These are phyloP conservation scores for Nomia melanderi DNA, from an alignment of 1,140 invertebrate genomes.

Conservation along the genomic window DNA sequence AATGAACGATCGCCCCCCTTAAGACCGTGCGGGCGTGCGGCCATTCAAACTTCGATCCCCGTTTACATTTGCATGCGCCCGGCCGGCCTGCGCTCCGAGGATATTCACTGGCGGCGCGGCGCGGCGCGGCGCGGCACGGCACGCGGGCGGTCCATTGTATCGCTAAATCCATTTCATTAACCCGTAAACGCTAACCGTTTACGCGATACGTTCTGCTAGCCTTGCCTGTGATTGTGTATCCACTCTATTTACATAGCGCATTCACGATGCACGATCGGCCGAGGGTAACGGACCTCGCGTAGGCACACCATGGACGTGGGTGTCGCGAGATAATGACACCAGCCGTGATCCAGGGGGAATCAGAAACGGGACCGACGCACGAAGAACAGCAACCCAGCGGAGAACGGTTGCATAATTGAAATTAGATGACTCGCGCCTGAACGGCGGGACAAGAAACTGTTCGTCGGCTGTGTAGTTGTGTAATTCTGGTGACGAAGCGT, in stretches of 20 bases:
- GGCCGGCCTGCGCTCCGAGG: background rate
- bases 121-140: no score
- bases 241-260: slow-evolving; percentile 31
- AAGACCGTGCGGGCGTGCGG: background rate
- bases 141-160: slow-evolving; percentile 13
- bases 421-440: slow-evolving; percentile 3
- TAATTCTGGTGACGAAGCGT: no score
- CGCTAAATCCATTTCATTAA: slow-evolving; percentile 49
- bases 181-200: slow-evolving; percentile 12
- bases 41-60: slow-evolving; percentile 26
- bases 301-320: slow-evolving; percentile 22
- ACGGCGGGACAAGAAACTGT: slow-evolving; percentile 11
- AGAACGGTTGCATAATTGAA: slow-evolving; percentile 15
- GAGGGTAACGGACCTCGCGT: slow-evolving; percentile 37
- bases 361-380: slow-evolving; percentile 2
- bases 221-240: slow-evolving; percentile 12
- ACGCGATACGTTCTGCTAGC: slow-evolving; percentile 32
- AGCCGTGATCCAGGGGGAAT: background rate
- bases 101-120: background rate
- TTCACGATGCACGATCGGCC: slow-evolving; percentile 23
- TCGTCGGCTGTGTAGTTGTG: no score
- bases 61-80: slow-evolving; percentile 10
- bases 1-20: background rate
- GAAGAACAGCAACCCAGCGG: background rate
- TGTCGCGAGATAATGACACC: slow-evolving; percentile 40